A percentile compares a stretch with the other conserved stretches of the same genome.
These are phyloP conservation scores for Drosophila insularis DNA, from an alignment of 1,140 invertebrate species.

Conservation along the genomic window DNA sequence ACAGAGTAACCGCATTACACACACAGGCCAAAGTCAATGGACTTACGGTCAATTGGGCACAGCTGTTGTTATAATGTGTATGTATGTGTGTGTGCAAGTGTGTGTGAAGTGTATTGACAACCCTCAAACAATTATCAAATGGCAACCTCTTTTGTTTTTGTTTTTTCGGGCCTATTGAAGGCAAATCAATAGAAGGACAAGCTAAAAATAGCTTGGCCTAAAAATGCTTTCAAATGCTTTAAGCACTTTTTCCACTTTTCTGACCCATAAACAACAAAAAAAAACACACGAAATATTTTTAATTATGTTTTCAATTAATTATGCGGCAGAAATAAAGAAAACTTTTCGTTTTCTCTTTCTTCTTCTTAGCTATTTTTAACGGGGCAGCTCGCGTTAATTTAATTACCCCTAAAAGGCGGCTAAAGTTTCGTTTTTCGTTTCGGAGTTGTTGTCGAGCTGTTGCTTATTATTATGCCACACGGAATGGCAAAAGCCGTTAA, in stretches of 20 bases:
- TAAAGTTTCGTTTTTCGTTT: conserved; percentile 30
- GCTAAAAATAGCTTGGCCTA: conserved; percentile 37
- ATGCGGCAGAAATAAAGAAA: conserved; percentile 60
- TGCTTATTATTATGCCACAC: conserved; percentile 76
- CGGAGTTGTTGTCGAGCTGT: conserved; percentile 28
- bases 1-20: conserved; percentile 45
- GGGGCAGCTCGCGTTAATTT: conserved; percentile 63
- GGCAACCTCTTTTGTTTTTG: conserved; percentile 18
- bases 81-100: conserved; percentile 31
- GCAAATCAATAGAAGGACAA: conserved; percentile 61
- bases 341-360: conserved; percentile 31
- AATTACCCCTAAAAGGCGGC: conserved; percentile 70
- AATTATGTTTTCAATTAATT: conserved; percentile 81
- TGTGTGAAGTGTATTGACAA: conserved; percentile 26
- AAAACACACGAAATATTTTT: conserved; percentile 33
- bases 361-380: neutral
- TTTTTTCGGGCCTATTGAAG: conserved; percentile 5
- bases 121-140: conserved; percentile 51
- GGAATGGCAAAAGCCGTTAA: conserved; percentile 64
- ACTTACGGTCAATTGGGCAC: conserved; percentile 70
- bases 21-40: conserved; percentile 61
- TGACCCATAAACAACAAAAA: conserved; percentile 23
- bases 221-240: conserved; percentile 47
- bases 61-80: conserved; percentile 46
- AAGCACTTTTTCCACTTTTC: conserved; percentile 38